Base-by-base conservation (phyloP, 30 jellyfish, hydroid and myxozoan species). In the Aurelia aurita region DNA sequence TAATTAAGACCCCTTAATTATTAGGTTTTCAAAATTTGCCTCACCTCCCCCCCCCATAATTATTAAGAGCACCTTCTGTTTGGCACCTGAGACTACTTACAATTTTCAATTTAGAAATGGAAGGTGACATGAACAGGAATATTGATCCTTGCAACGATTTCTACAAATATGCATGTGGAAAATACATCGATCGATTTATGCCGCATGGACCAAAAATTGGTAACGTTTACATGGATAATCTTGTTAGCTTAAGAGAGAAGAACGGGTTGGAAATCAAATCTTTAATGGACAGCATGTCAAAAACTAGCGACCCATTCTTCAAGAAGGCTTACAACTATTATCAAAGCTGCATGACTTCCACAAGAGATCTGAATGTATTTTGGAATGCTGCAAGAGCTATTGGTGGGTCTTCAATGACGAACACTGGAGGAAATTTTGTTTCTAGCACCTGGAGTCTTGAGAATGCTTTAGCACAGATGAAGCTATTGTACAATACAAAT, bases 131-230 rank as follows among this genome's bases (percentile, higher is more conserved):
- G 51, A 6, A 39, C 51, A 39, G 9, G 51, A 9, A 39, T 6
- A 39, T 39, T 7, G 25, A 25, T 25, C 80, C 80, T 3, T 68
- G 80, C 64, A 35, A 68, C 46, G 80, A 68, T 16, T 68, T 68
- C 34, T 68, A 14, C 80, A 5, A 68, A 5, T 68, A 68, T 32
- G 22, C 80, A 19, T 68, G 80, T 27, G 80, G 80, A 23, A 68
- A 35, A 6, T 68, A 68, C 80, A 68, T 68, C 9, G 21, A 29
- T 23, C n/a, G 60, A 32, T 14, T 29, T 19, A 23, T 68, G 80
- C 61, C 80, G 3, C 8, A 32, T 58, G 46, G 21, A 25, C 46
- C 22, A 6, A 3, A 28, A 22, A 29, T 31, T 68, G 21, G 22
- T 13, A 13, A 14, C 1, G 51, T 39, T 39, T 39, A 39, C 51